Base-by-base conservation (phyloP, 2,888 invertebrate genomes). In the Leucoptera coffeella region DNA sequence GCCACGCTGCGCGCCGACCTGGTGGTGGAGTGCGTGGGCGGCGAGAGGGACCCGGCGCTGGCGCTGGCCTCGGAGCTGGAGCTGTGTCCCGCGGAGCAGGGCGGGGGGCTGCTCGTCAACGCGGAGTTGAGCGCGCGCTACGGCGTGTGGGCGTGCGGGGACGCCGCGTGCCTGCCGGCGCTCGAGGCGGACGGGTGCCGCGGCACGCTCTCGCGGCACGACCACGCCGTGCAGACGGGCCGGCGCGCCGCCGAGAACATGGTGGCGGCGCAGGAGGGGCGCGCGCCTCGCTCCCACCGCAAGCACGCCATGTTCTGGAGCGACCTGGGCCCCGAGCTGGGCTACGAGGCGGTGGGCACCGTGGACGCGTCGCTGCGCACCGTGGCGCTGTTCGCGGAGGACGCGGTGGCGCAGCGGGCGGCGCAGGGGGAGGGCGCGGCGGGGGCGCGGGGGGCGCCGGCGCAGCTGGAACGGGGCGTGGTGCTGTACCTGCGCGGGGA, bases 301-400 rank as follows among this genome's bases (percentile, higher is more conserved):
- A 58, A 76, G 44, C 93, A 94, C 59, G 87, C 90, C 38, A 93
- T 94, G 88, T 93, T 95, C 64, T 96, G 95, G 94, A 94, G 93
- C 29, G 94, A 95, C 67, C 72, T 97, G 35, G 94, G 94, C 4
- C 87, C 91, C 13, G 81, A 86, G 36, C 80, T 94, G 35, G 92
- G 92, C 13, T 92, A 87, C 47, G 95, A 95, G 76, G 95, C 92
- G 2, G 87, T 96, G 36, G 96, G 96, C 25, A 77, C 92, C 26
- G 78, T 93, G 7, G 93, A 95, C 59, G 80, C 94, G 1, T 57
- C 75, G 2, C 61, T 97, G 36, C 85, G 82, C 23, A 96, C 96
- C 0, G 88, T 93, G 23, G 90, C 85, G 25, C 88, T 96, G 25
- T 95, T 93, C 67, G 87, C 89, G 4, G 62, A 77, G 30, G 51